These are phyloP conservation scores for Lepidochitona cinerea DNA, from an alignment of 2,888 invertebrate species.

Conservation along the genomic window DNA sequence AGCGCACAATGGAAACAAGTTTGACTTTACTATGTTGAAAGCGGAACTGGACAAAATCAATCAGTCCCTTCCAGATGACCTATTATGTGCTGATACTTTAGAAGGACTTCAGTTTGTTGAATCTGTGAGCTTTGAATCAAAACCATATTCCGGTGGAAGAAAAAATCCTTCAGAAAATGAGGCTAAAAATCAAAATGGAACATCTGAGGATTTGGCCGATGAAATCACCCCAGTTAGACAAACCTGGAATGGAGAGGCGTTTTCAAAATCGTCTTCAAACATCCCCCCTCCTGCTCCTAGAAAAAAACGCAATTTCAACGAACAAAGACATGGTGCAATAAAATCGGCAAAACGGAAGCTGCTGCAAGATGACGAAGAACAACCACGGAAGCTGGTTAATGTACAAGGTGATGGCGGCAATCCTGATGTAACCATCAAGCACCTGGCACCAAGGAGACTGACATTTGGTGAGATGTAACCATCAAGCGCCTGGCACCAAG, in stretches of 20 bases:
- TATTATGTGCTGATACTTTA: constrained; percentile 81
- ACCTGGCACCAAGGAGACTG: no score
- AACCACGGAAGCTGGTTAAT: no score
- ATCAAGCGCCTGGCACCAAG: no score
- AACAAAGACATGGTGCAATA: not conserved
- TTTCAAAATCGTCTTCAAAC: no score
- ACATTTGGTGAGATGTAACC: no score
- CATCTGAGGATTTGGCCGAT: not conserved
- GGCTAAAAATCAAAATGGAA: no score
- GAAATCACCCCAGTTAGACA: not conserved
- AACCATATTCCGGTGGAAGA: no score
- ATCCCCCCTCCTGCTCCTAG: not conserved
- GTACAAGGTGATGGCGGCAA: no score
- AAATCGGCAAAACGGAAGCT: not conserved
- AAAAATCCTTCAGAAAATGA: no score
- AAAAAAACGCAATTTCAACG: not conserved
- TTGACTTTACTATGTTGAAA: constrained; percentile 85
- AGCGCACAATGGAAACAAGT: constrained; percentile 84
- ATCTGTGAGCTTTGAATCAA: no score
- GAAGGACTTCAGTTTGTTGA: constrained; percentile 73
- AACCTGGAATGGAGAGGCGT: no score
- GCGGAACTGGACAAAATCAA: constrained; percentile 76
- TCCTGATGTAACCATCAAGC: no score
- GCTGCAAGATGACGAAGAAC: not conserved
- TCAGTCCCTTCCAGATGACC: constrained; percentile 73